These are phyloP conservation scores for Myotis vivesi DNA, from an alignment of 2,797 vertebrate species.

Conservation along the genomic window DNA sequence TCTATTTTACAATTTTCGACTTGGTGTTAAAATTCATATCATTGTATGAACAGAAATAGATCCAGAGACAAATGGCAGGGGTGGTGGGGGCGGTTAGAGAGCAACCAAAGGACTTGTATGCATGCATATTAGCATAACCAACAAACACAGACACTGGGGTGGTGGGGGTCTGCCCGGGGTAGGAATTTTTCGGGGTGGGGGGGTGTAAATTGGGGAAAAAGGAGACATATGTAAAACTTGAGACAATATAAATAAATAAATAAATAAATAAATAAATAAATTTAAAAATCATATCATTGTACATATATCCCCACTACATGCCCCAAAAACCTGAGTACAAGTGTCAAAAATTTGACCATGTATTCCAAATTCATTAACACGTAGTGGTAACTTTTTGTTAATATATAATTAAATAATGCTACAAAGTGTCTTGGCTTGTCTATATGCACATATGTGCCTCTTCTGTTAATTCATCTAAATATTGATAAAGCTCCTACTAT, in stretches of 20 bases:
- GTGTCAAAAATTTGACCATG: not conserved
- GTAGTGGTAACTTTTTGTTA: slow-evolving; percentile 5
- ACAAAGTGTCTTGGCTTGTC: not conserved
- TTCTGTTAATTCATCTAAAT: not conserved
- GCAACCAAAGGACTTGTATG: too few relatives aligned
- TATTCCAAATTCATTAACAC: not conserved
- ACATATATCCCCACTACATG: not conserved
- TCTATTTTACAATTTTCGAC: slow-evolving; percentile 8
- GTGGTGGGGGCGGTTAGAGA: too few relatives aligned
- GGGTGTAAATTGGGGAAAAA: too few relatives aligned
- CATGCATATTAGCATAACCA: too few relatives aligned
- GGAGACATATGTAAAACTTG: too few relatives aligned
- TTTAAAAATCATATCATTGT: not conserved
- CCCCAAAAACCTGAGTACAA: not conserved
- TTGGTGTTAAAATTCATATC: not conserved
- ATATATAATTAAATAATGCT: not conserved
- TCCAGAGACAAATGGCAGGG: too few relatives aligned
- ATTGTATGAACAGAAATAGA: not conserved
- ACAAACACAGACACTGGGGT: too few relatives aligned
- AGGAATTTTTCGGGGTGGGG: too few relatives aligned
- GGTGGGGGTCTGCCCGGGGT: too few relatives aligned
- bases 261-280: too few relatives aligned
- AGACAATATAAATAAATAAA: too few relatives aligned
- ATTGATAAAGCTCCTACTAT: not conserved
- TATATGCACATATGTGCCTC: rapidly evolving